Base-by-base conservation (phyloP, 2,888 invertebrate genomes). In the Argyresthia albistria region DNA sequence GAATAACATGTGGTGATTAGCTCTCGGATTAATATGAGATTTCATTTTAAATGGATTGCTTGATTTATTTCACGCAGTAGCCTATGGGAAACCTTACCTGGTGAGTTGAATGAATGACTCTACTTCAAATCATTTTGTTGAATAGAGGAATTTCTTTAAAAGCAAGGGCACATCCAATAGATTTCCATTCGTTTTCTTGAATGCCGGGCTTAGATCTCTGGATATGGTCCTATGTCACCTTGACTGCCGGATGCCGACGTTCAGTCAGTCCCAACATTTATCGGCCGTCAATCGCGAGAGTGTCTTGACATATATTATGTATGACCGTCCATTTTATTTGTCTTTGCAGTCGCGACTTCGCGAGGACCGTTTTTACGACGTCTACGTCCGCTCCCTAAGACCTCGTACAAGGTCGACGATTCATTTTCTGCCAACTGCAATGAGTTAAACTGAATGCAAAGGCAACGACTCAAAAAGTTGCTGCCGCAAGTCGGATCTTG, bases 251-350 rank as follows among this genome's bases (percentile, higher is more conserved):
- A 86, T 81, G 80, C 76, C 78, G 75, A 62, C 69, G 60, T 25
- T 25, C 25, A 25, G 11, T 75, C 79, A 76, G 80, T 65, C 70
- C 68, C 58, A 75, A 76, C 66, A 81, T 72, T 76, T 84, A 84
- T 84, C 82, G 82, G 67, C 75, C 80, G 82, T 80, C 84, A 76
- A 84, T 87, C 84, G 82, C 83, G 80, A 74, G 70, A 77, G 72
- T 73, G 75, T 74, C 79, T 76, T 68, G 76, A 71, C 72, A 74
- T 79, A 76, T 80, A 76, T 77, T 80, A 79, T 70, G 71, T 80
- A 79, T 70, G 71, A 64, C 62, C 67, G 73, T 73, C 69, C 73
- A 70, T 75, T 71, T 52, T 74, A 78, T 81, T 74, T 76, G 81
- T 77, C 75, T 77, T 70, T 70, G 73, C 68, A 67, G 63, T 69